These are phyloP conservation scores for Molanna angustata DNA, from an alignment of 2,888 invertebrate genomes.

Conservation along the genomic window DNA sequence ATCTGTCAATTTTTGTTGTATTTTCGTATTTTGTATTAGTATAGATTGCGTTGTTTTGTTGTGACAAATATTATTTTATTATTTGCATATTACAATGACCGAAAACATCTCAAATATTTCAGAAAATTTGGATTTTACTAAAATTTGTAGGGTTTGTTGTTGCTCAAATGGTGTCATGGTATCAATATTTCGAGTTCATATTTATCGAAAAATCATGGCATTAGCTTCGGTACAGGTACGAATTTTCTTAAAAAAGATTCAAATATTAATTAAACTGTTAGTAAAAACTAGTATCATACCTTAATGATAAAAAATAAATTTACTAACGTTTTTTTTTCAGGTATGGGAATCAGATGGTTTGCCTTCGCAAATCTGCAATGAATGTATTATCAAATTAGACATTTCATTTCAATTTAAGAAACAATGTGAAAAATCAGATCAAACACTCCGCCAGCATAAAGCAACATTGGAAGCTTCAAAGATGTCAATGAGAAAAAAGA, in stretches of 20 bases:
- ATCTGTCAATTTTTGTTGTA: no score
- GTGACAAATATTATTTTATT: no score
- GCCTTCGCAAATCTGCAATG: constrained; percentile 28
- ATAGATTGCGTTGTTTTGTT: no score
- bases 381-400: constrained; percentile 30
- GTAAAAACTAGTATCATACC: no score
- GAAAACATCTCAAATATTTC: no score
- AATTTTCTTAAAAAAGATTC: background rate
- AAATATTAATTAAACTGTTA: no score
- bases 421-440: constrained; percentile 28
- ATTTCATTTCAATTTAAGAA: constrained; percentile 31
- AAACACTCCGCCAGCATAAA: constrained; percentile 20
- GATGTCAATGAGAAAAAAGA: no score
- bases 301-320: no score
- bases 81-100: no score
- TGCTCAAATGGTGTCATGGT: constrained; percentile 19
- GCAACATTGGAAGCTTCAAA: constrained; percentile 21
- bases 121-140: constrained; percentile 18
- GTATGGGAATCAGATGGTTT: constrained; percentile 30
- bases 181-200: constrained; percentile 30
- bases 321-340: constrained; percentile 6
- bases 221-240: constrained; percentile 28
- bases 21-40: no score
- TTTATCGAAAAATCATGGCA: constrained; percentile 30
- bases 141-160: constrained; percentile 25